A percentile compares a stretch with the other conserved stretches of the same genome.
These are phyloP conservation scores for Hydrotaea diabolus DNA, from an alignment of 2,888 invertebrate genomes.

Conservation along the genomic window DNA sequence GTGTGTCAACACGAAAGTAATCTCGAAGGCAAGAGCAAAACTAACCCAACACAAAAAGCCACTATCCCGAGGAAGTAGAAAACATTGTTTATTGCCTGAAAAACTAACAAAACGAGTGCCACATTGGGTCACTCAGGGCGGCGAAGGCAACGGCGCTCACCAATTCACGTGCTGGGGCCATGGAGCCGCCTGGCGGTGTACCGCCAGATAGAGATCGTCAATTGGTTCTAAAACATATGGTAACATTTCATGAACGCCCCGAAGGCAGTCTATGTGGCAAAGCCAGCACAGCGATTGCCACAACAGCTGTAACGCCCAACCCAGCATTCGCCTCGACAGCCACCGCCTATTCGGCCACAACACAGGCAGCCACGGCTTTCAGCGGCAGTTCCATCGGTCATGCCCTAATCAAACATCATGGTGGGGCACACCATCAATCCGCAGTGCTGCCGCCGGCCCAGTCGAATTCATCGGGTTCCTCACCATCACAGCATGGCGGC, in stretches of 20 bases:
- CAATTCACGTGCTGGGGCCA: constrained; percentile 74
- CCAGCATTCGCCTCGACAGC: constrained; percentile 73
- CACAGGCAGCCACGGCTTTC: constrained; percentile 74
- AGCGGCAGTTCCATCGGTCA: constrained; percentile 73
- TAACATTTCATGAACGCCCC: constrained; percentile 60
- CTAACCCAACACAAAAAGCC: not conserved
- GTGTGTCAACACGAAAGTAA: not conserved
- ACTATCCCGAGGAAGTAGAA: not conserved
- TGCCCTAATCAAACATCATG: constrained; percentile 60
- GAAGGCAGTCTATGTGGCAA: constrained; percentile 50
- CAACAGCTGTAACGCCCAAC: constrained; percentile 57
- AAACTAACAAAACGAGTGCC: constrained; percentile 67
- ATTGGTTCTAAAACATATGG: constrained; percentile 71
- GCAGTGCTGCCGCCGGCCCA: constrained; percentile 40
- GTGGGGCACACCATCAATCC: constrained; percentile 48
- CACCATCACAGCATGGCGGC: constrained; percentile 69
- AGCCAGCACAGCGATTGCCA: constrained; percentile 34
- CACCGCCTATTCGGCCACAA: constrained; percentile 73
- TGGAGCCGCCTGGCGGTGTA: constrained; percentile 79
- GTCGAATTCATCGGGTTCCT: constrained; percentile 70
- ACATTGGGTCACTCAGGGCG: constrained; percentile 73
- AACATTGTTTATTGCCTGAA: not conserved
- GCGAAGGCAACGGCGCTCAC: constrained; percentile 69
- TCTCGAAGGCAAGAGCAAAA: not conserved
- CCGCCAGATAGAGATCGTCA: constrained; percentile 79